Evolutionary conservation across 2,888 invertebrate genomes (phyloP).

Genomic region (Scaptomyza cyrtandrae): DNA sequence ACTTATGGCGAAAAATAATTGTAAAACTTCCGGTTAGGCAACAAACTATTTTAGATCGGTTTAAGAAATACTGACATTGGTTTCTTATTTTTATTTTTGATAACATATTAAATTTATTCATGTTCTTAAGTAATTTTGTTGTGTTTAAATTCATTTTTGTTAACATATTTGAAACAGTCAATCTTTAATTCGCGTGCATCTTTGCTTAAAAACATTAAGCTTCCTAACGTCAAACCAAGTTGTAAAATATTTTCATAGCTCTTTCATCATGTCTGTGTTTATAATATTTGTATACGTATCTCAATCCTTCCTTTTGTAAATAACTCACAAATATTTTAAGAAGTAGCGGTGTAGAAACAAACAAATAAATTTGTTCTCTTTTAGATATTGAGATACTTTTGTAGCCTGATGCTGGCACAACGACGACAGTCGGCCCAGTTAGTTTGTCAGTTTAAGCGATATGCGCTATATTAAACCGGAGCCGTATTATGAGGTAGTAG

Average conservation of each 20-base stretch:
- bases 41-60: too few relatives aligned
- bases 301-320: slow-evolving; percentile 47
- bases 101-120: too few relatives aligned
- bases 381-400: slow-evolving; percentile 67
- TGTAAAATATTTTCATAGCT: slow-evolving; percentile 12
- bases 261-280: neutral
- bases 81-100: too few relatives aligned
- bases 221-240: neutral
- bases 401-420: slow-evolving; percentile 59
- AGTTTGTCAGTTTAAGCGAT: slow-evolving; percentile 65
- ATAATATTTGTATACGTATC: slow-evolving; percentile 1
- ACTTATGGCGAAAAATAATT: neutral
- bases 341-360: slow-evolving; percentile 25
- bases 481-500: slow-evolving; percentile 84
- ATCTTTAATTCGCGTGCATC: neutral
- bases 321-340: slow-evolving; percentile 30
- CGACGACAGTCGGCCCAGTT: slow-evolving; percentile 55
- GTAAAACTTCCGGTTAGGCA: neutral
- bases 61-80: too few relatives aligned
- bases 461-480: slow-evolving; percentile 84
- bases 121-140: too few relatives aligned
- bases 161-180: too few relatives aligned
- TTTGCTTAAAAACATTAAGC: slow-evolving; percentile 3
- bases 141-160: too few relatives aligned
- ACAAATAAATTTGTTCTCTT: slow-evolving; percentile 66